phyloP scores from a whole-genome alignment of 2,113 vertebrate genomes.

The Microcebus murinus region DNA sequence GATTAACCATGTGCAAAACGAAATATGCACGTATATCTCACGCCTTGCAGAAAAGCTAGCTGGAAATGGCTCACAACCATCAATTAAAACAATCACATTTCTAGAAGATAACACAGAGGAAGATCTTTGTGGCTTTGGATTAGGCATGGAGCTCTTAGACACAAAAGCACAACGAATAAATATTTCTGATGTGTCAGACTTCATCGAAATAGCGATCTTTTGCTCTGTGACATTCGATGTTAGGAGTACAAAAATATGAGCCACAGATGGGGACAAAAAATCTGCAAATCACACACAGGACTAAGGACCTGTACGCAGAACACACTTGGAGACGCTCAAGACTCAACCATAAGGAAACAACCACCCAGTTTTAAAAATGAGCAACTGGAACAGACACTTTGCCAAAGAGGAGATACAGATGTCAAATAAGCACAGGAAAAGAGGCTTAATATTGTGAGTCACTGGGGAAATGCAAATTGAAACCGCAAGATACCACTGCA shows the following conservation, averaged over 20 bases:
- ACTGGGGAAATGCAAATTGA: not conserved
- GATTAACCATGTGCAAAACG: fast-evolving
- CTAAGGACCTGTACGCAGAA: not conserved
- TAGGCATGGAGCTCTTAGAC: not conserved
- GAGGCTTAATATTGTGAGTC: not conserved
- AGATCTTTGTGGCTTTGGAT: not conserved
- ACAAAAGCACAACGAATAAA: fast-evolving
- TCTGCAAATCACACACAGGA: too few species aligned
- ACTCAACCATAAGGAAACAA: not conserved
- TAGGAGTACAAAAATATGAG: not conserved
- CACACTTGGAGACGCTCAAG: not conserved
- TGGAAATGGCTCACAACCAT: not conserved
- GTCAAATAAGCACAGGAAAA: fast-evolving
- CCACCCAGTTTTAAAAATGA: not conserved
- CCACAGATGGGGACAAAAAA: not conserved
- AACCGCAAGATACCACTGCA: not conserved
- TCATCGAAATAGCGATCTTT: not conserved
- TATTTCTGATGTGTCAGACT: fast-evolving
- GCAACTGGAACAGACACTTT: not conserved
- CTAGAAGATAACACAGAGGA: not conserved
- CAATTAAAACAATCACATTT: not conserved
- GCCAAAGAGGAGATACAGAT: not conserved
- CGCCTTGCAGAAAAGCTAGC: fast-evolving
- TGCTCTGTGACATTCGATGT: not conserved
- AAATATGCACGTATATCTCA: fast-evolving